Conservation (phyloP, 2,888 invertebrate genomes). For the Phytoseiulus persimilis region DNA sequence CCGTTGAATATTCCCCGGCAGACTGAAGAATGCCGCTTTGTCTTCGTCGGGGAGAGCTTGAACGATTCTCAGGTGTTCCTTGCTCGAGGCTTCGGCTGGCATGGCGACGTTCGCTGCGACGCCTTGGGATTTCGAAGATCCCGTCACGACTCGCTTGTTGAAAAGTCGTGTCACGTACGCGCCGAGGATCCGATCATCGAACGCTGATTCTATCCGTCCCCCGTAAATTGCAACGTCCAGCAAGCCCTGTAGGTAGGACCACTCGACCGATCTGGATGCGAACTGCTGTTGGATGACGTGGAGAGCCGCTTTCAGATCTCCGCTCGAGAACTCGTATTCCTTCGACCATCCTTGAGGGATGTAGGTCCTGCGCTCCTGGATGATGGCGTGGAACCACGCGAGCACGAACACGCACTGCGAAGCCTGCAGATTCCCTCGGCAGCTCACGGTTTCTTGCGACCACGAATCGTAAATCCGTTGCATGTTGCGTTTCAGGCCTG, state of each 20-base stretch:
- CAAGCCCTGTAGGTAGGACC: constrained; percentile 68
- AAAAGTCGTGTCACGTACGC: constrained; percentile 62
- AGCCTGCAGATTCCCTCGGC: constrained; percentile 46
- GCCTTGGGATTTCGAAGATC: constrained; percentile 42
- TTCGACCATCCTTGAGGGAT: constrained; percentile 88
- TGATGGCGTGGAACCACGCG: constrained; percentile 77
- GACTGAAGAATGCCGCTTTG: constrained; percentile 66
- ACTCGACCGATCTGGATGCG: constrained; percentile 52
- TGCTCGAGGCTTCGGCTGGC: constrained; percentile 44
- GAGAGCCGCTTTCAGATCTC: constrained; percentile 67
- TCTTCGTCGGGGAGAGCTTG: constrained; percentile 64
- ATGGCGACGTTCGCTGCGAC: constrained; percentile 40
- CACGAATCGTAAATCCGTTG: constrained; percentile 66
- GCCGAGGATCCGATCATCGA: constrained; percentile 62
- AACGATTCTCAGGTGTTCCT: constrained; percentile 63
- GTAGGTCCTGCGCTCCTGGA: constrained; percentile 77
- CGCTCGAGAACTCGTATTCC: constrained; percentile 75
- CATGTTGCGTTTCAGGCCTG: constrained; percentile 73
- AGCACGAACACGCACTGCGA: constrained; percentile 62
- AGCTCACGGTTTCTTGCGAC: constrained; percentile 53
- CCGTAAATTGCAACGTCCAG: constrained; percentile 73
- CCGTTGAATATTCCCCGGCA: constrained; percentile 76
- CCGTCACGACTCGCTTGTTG: constrained; percentile 54
- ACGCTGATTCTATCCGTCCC: constrained; percentile 69
- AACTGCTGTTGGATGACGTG: constrained; percentile 56